Base-by-base conservation (phyloP, 2,797 vertebrate species). In the Cynodonichthys magdalenae region DNA sequence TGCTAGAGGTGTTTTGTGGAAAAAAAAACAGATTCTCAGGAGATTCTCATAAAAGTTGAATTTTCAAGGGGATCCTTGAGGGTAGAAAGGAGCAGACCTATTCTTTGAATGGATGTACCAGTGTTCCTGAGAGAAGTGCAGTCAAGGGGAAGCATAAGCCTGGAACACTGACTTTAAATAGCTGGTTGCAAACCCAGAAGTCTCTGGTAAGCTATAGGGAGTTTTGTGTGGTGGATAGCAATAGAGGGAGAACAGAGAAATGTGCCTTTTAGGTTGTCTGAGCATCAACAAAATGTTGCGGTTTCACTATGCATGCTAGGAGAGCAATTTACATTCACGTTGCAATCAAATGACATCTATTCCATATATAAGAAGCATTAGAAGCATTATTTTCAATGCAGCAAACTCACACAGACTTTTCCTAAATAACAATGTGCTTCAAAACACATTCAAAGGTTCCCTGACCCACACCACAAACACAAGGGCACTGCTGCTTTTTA, bases 401-500 rank as follows among this genome's bases (percentile, higher is more conserved):
- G 0, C 63, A 69, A 59, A 41, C 27, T 71, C 39, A 18, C 31
- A 31, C 12, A 39, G 36, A 39, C 36, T 39, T 39, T 39, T 39
- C 36, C 68, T 66, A 42, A 28, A 59, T 44, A 44, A 17, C 42
- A 44, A 42, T 6, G 17, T 44, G 17, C 42, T 44, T 19, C 2
- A 18, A 19, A 20, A 56, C 51, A 19, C 44, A 42, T 39, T 17
- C 28, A 58, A 36, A 74, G 58, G 70, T 34, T 54, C 17, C 12
- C 67, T 66, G 70, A 67, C 75, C 61, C 53, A 49, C 51, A 75
- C 36, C 74, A 46, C 51, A 71, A 46, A 74, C 75, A 65, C 76
- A 85, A 81, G 70, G 80, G 68, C 75, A 73, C 71, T 49, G 11
- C 36, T 66, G 77, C 66, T 70, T 60, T 55, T 28, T 63, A 70